phyloP scores from a whole-genome alignment of 2,113 vertebrate genomes.

The Columba janthina region DNA sequence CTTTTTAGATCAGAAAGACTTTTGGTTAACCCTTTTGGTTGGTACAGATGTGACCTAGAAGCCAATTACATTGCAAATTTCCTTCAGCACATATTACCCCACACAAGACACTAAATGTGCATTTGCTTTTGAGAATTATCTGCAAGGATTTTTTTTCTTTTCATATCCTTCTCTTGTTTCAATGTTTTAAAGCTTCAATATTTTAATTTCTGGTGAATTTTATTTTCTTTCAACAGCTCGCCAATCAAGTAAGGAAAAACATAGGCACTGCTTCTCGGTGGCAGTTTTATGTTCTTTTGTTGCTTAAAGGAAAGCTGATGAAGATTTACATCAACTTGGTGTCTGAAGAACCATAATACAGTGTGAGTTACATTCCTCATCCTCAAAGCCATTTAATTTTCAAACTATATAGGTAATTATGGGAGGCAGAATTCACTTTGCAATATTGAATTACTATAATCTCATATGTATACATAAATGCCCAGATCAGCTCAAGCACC shows the following conservation, averaged over 20 bases:
- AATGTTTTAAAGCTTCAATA: not conserved
- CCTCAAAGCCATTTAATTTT: slow-evolving; percentile 41
- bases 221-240: not conserved
- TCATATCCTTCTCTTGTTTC: not conserved
- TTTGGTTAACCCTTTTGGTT: not conserved
- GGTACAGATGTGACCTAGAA: not conserved
- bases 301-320: not conserved
- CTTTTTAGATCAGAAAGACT: not conserved
- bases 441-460: slow-evolving; percentile 42
- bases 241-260: not conserved
- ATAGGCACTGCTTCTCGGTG: not conserved
- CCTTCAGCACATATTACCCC: not conserved
- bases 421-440: slow-evolving; percentile 20
- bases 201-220: not conserved
- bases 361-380: not conserved
- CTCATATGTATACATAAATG: slow-evolving; percentile 6
- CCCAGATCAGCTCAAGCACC: slow-evolving; percentile 21
- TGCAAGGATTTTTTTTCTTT: not conserved
- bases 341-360: not conserved
- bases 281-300: not conserved
- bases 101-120: not conserved
- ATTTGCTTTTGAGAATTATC: not conserved
- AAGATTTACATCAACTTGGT: slow-evolving; percentile 16
- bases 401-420: slow-evolving; percentile 26
- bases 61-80: not conserved